Evolutionary conservation across 2,888 invertebrate genomes (phyloP).

Genomic region (Cephus rjabovi): DNA sequence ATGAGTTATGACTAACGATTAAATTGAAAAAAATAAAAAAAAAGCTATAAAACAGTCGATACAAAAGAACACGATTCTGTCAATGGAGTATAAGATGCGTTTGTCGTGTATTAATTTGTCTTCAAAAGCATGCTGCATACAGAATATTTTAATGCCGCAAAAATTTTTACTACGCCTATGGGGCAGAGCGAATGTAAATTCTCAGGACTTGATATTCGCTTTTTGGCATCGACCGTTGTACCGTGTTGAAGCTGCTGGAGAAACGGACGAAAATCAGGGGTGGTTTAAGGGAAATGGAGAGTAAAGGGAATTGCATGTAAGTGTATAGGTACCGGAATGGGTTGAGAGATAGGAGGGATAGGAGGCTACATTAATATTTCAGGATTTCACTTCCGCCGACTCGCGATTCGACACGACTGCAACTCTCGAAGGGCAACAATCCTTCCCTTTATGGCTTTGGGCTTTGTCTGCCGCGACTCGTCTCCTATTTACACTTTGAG

Average conservation of each 20-base stretch:
- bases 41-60: too few relatives aligned
- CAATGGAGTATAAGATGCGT: neutral
- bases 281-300: neutral
- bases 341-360: constrained; percentile 24
- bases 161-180: too few relatives aligned
- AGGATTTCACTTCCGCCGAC: constrained; percentile 42
- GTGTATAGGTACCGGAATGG: neutral
- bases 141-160: too few relatives aligned
- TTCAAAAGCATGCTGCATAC: too few relatives aligned
- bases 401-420: constrained; percentile 38
- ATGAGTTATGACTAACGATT: too few relatives aligned
- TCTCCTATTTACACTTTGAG: constrained; percentile 44
- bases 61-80: neutral
- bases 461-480: constrained; percentile 29
- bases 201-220: neutral
- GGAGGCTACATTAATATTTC: constrained; percentile 49
- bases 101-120: constrained; percentile 10
- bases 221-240: neutral
- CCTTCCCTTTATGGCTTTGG: constrained; percentile 31
- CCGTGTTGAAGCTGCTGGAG: neutral
- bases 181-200: neutral
- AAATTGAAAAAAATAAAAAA: too few relatives aligned
- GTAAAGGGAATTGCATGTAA: neutral
- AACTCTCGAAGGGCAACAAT: constrained; percentile 24
- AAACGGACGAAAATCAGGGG: neutral